Evolutionary conservation across 2,888 invertebrate species (phyloP).

Genomic region (Eupithecia centaureata): DNA sequence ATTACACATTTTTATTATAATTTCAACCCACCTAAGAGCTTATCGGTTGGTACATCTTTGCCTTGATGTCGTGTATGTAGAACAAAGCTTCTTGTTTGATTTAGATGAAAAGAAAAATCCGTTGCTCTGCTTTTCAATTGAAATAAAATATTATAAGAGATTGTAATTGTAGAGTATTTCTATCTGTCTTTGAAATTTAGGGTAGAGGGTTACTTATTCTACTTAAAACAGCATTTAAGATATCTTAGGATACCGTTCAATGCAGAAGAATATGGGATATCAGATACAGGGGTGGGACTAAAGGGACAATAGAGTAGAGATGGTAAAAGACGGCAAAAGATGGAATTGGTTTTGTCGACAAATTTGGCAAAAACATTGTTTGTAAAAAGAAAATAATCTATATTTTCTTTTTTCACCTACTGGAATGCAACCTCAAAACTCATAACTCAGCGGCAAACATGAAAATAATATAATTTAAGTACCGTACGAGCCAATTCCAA

Average conservation of each 20-base stretch:
- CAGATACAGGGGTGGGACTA: neutral
- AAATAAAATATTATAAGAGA: neutral
- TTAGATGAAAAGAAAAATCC: neutral
- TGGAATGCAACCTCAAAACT: conserved; percentile 2
- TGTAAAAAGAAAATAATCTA: neutral
- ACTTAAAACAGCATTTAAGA: neutral
- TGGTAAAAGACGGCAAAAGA: neutral
- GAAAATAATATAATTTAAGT: conserved; percentile 4
- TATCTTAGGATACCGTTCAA: neutral
- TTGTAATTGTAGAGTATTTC: too few relatives aligned
- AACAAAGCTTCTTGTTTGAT: conserved; percentile 9
- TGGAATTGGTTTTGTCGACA: neutral
- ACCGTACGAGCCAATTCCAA: conserved; percentile 5
- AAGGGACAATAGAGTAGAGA: neutral
- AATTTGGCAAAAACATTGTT: neutral
- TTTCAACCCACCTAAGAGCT: conserved; percentile 29
- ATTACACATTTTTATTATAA: conserved; percentile 43
- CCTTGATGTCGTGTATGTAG: neutral
- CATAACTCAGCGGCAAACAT: conserved; percentile 22
- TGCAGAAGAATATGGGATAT: neutral
- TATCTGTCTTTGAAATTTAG: neutral
- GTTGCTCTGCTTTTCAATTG: neutral
- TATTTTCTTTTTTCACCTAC: too few relatives aligned
- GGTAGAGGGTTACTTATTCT: neutral
- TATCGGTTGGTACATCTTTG: conserved; percentile 14